Conservation (phyloP, 92 coral and sea anemone species). For the Parazoanthus darwini region DNA sequence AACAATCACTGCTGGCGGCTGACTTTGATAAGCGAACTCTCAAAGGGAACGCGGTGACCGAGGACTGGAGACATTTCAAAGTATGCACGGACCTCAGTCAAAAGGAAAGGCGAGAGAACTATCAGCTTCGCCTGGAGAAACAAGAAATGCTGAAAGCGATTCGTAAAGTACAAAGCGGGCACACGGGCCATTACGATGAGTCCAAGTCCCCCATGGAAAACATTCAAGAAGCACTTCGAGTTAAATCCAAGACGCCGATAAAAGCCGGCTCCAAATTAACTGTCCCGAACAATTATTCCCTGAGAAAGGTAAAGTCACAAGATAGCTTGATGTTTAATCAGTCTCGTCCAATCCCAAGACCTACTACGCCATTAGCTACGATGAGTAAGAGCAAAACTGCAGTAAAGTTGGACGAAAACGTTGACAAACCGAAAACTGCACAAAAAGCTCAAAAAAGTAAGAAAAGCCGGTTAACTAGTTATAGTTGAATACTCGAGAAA, state of each 20-base stretch:
- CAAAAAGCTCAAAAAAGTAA: not conserved
- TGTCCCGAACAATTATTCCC: slow-evolving; percentile 46
- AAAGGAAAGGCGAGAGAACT: slow-evolving; percentile 66
- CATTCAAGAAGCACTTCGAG: slow-evolving; percentile 70
- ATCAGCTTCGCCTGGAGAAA: slow-evolving; percentile 56
- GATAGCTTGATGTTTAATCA: slow-evolving; percentile 43
- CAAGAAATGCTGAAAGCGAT: slow-evolving; percentile 68
- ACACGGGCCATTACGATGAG: slow-evolving; percentile 82
- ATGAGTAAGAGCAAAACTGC: not conserved
- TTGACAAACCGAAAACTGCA: slow-evolving; percentile 5
- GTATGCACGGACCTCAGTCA: slow-evolving; percentile 59
- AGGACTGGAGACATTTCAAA: slow-evolving; percentile 68
- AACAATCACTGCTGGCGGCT: slow-evolving; percentile 67
- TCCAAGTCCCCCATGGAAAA: slow-evolving; percentile 76
- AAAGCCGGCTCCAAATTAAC: slow-evolving; percentile 54
- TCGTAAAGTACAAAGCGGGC: slow-evolving; percentile 64
- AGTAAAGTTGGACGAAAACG: not conserved
- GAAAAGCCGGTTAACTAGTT: not conserved
- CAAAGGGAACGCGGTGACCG: slow-evolving; percentile 76
- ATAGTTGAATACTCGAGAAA: not conserved
- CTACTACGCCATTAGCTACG: not conserved
- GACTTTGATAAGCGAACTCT: slow-evolving; percentile 72
- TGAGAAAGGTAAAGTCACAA: slow-evolving; percentile 69
- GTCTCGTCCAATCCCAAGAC: not conserved
- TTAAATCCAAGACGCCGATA: slow-evolving; percentile 60